Conservation (phyloP, 1,140 invertebrate genomes). For the Saccostrea cuccullata region DNA sequence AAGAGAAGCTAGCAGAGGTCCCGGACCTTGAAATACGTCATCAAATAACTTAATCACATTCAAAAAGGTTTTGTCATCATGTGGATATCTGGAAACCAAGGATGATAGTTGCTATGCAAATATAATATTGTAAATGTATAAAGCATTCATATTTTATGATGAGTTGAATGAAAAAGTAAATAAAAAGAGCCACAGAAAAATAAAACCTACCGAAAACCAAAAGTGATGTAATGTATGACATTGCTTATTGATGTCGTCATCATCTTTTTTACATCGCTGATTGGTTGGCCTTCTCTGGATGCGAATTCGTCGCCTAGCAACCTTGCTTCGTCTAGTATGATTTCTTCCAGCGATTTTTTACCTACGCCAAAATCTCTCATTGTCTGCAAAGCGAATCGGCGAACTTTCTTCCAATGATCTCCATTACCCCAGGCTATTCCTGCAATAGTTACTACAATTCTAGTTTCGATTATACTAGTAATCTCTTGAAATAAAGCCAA, state of each 20-base stretch:
- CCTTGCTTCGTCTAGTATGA: conserved; percentile 83
- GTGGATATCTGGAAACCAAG: neutral
- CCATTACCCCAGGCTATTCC: conserved; percentile 71
- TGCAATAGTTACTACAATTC: neutral
- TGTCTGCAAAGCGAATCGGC: conserved; percentile 85
- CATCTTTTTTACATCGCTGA: conserved; percentile 35
- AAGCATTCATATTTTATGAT: neutral
- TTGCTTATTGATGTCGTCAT: conserved; percentile 49
- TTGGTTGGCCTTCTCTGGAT: neutral
- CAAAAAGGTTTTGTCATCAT: conserved; percentile 24
- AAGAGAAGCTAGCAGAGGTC: neutral
- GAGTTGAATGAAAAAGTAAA: neutral
- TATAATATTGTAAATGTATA: neutral
- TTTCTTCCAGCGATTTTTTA: conserved; percentile 85
- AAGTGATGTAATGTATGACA: conserved; percentile 48
- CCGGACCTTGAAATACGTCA: neutral
- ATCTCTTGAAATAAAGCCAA: neutral
- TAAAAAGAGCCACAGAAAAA: neutral
- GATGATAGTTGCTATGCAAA: neutral
- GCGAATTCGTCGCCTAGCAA: conserved; percentile 23
- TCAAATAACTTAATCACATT: neutral
- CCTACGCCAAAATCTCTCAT: conserved; percentile 88
- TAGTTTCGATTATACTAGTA: no score
- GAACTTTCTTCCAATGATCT: conserved; percentile 86
- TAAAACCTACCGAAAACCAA: conserved; percentile 50